Conservation (phyloP, 2,113 vertebrate genomes). For the Microtus oregoni region DNA sequence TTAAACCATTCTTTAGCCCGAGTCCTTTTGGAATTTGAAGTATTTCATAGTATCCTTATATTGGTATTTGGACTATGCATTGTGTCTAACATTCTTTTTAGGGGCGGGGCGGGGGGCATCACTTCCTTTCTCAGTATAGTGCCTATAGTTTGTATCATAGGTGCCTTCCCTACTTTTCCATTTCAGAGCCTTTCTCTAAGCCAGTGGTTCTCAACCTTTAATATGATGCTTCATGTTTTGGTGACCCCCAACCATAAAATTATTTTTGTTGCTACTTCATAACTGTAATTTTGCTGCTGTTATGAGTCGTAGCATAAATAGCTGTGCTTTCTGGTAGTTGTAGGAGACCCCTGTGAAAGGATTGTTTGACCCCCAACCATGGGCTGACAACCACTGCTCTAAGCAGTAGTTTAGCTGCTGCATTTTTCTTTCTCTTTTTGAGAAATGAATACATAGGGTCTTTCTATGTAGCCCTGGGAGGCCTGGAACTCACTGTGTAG, state of each 20-base stretch:
- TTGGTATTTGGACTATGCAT: conserved; percentile 50
- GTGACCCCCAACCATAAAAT: not conserved
- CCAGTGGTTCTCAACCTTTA: not conserved
- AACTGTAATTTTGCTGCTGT: not conserved
- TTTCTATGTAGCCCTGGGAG: not conserved
- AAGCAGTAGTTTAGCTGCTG: conserved; percentile 38
- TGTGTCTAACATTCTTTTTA: conserved; percentile 42
- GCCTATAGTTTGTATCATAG: conserved; percentile 26
- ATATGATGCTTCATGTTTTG: not conserved
- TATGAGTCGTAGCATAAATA: not conserved
- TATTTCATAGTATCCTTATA: conserved; percentile 60
- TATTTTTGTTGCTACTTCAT: not conserved
- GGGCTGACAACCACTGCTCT: not conserved
- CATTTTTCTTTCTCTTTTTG: not conserved
- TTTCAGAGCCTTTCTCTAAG: not conserved
- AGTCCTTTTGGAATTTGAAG: conserved; percentile 67
- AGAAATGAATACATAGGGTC: not conserved
- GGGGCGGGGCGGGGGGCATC: too few relatives aligned
- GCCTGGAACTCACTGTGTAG: not conserved
- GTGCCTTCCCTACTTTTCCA: conserved; percentile 6
- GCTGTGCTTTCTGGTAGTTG: not conserved
- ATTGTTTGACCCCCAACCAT: not conserved
- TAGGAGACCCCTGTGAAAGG: not conserved
- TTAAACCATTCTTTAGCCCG: not conserved
- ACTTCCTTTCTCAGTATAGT: conserved; percentile 32